phyloP scores from a whole-genome alignment of 2,888 invertebrate genomes.

The Copidosoma aretas region DNA sequence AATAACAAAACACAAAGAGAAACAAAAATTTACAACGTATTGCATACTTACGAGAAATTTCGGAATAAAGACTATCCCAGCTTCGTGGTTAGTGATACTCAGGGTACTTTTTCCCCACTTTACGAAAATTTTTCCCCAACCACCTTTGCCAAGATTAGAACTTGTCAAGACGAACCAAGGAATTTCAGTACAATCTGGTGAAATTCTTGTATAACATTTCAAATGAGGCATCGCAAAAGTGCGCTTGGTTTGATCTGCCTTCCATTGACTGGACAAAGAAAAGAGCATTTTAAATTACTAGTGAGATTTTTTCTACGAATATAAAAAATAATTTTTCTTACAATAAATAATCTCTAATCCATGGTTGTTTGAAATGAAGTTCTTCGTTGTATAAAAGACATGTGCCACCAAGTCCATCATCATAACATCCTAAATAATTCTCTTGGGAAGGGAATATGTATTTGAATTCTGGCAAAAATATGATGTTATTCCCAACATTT shows the following conservation, averaged over 20 bases:
- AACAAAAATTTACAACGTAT: neutral
- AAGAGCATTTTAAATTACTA: constrained; percentile 2
- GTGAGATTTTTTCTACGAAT: neutral
- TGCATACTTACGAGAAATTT: constrained; percentile 75
- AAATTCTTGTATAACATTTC: constrained; percentile 85
- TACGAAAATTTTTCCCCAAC: constrained; percentile 77
- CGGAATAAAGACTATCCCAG: constrained; percentile 88
- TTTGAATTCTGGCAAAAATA: constrained; percentile 66
- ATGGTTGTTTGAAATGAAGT: constrained; percentile 81
- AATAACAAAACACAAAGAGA: neutral
- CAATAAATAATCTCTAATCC: constrained; percentile 80
- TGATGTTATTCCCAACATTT: constrained; percentile 57
- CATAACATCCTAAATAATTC: constrained; percentile 72
- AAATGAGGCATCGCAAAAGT: constrained; percentile 88
- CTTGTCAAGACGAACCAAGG: constrained; percentile 90
- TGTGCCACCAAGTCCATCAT: constrained; percentile 80
- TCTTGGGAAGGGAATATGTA: constrained; percentile 79
- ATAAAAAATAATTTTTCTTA: constrained; percentile 62
- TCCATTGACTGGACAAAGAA: constrained; percentile 65
- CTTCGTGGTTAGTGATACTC: constrained; percentile 84
- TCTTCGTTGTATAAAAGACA: constrained; percentile 83
- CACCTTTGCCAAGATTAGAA: constrained; percentile 92
- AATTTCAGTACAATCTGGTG: constrained; percentile 70
- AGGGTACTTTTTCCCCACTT: constrained; percentile 61
- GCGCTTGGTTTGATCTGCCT: constrained; percentile 67